Percentiles rank a stretch among this genome's conserved stretches.
phyloP scores from a whole-genome alignment of 1,140 invertebrate genomes.

The Hylaeus anthracinus region DNA sequence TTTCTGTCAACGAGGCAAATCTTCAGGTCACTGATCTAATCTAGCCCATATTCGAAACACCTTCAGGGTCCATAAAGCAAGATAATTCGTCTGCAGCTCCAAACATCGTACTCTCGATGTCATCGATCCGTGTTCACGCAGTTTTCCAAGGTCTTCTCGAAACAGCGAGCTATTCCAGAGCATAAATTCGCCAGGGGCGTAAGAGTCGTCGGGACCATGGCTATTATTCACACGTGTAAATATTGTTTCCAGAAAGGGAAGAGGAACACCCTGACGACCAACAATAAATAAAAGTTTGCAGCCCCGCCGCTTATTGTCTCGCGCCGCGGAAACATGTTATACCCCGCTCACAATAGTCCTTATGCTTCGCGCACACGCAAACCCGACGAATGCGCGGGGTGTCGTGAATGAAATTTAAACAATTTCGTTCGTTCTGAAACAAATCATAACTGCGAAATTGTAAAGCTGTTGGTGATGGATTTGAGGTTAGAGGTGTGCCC shows the following conservation, averaged over 20 bases:
- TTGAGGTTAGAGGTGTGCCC: no score
- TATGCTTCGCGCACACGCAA: neutral
- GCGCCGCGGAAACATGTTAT: neutral
- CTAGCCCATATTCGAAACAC: no score
- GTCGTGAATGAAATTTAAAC: neutral
- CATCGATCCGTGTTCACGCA: slow-evolving; percentile 2
- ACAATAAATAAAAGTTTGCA: slow-evolving; percentile 43
- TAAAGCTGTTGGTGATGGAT: no score
- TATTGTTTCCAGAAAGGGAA: slow-evolving; percentile 24
- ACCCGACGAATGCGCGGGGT: neutral
- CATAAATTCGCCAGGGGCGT: slow-evolving; percentile 23
- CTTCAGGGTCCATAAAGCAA: neutral
- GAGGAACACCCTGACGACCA: neutral
- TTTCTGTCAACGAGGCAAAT: no score
- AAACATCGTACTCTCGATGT: neutral
- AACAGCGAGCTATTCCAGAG: neutral
- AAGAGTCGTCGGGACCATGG: slow-evolving; percentile 1
- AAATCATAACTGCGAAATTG: no score
- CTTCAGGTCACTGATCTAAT: neutral
- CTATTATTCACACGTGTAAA: slow-evolving; percentile 40
- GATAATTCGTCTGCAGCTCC: neutral
- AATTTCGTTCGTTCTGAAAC: neutral
- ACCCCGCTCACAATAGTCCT: neutral
- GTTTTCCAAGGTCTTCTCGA: neutral
- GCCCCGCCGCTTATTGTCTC: slow-evolving; percentile 10